phyloP scores from a whole-genome alignment of 2,797 vertebrate species.

The Pempheris klunzingeri region DNA sequence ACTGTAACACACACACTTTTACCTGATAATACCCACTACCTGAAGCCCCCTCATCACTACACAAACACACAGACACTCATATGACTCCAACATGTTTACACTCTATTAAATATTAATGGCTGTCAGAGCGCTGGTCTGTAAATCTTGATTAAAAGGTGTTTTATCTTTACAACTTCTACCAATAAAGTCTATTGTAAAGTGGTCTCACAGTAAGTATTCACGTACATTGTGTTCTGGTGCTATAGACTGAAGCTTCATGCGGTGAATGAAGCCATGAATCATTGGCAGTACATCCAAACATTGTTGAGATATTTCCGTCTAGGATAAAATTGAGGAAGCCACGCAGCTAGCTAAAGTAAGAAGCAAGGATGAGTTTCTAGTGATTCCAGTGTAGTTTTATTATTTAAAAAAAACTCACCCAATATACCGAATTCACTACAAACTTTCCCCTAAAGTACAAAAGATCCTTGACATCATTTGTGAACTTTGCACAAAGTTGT shows the following conservation, averaged over 20 bases:
- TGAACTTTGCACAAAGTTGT: not conserved
- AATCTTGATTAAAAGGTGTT: slow-evolving; percentile 28
- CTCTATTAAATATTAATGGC: slow-evolving; percentile 38
- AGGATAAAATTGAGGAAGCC: too few relatives aligned
- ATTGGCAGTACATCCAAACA: not conserved
- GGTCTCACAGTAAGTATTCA: not conserved
- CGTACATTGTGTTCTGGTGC: not conserved
- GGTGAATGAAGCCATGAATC: too few relatives aligned
- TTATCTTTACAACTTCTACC: slow-evolving; percentile 60
- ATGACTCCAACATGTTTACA: slow-evolving; percentile 25
- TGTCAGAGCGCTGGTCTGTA: slow-evolving; percentile 3
- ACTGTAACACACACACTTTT: slow-evolving; percentile 7
- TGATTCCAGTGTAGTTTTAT: not conserved
- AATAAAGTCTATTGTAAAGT: slow-evolving; percentile 44
- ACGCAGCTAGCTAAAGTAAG: not conserved
- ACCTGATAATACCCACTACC: slow-evolving; percentile 4
- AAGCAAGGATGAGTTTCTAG: not conserved
- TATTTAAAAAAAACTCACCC: not conserved
- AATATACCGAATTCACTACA: not conserved
- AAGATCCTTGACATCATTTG: not conserved
- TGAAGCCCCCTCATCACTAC: not conserved
- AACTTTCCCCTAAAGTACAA: not conserved
- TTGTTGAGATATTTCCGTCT: slow-evolving; percentile 1
- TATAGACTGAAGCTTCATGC: not conserved
- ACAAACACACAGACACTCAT: not conserved